Percentiles rank a stretch among this genome's conserved stretches.
phyloP scores from a whole-genome alignment of 2,888 invertebrate species.

The Euplagia quadripunctaria region DNA sequence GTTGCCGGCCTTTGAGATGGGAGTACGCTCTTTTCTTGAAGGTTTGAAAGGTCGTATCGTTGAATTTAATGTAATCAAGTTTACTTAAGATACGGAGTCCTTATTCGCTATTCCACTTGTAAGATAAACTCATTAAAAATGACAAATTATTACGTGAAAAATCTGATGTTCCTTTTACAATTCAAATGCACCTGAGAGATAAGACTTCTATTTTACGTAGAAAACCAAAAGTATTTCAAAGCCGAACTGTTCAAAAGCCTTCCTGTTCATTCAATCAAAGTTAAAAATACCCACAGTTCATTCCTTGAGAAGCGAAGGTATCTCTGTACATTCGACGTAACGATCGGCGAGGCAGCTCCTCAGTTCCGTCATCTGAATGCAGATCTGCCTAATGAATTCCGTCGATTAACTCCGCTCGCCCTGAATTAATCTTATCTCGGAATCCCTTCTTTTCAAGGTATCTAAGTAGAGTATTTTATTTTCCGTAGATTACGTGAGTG shows the following conservation, averaged over 20 bases:
- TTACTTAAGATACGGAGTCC: background rate
- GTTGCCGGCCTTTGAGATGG: no score
- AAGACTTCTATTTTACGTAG: background rate
- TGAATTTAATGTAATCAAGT: no score
- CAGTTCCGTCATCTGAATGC: constrained; percentile 43
- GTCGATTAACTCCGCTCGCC: constrained; percentile 52
- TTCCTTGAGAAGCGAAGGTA: background rate
- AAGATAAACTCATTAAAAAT: background rate
- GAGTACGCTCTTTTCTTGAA: no score
- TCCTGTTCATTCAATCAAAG: background rate
- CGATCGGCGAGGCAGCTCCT: background rate
- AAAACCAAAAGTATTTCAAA: background rate
- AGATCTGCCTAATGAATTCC: constrained; percentile 61
- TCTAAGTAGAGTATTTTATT: constrained; percentile 13
- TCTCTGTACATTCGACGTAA: background rate
- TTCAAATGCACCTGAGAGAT: background rate
- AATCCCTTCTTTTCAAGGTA: constrained; percentile 46
- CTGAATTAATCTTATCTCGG: constrained; percentile 57
- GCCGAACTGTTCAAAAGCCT: background rate
- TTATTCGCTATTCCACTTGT: background rate
- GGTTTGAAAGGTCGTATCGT: no score
- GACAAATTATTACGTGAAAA: background rate
- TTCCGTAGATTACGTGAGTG: background rate
- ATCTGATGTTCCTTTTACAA: background rate
- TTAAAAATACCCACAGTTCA: constrained; percentile 4